phyloP scores from a whole-genome alignment of 2,888 invertebrate genomes.

The Digitonthophagus gazella region DNA sequence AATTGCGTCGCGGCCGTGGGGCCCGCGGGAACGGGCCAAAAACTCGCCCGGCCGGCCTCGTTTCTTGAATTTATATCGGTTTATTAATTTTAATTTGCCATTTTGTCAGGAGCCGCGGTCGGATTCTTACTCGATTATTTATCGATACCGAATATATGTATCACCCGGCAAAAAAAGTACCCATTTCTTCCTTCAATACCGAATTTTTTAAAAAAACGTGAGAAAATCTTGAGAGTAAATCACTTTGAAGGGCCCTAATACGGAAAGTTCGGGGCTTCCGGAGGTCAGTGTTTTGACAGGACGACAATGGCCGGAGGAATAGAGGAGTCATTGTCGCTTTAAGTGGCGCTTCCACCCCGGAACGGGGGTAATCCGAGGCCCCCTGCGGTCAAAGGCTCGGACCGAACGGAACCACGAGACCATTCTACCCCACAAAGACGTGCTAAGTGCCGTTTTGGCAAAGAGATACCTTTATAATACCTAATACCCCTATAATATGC shows the following conservation, averaged over 20 bases:
- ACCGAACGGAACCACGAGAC: background rate
- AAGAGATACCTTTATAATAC: background rate
- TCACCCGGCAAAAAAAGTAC: background rate
- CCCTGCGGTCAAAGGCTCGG: constrained; percentile 7
- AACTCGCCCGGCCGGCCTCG: constrained; percentile 20
- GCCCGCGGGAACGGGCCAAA: background rate
- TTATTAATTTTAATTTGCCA: constrained; percentile 51
- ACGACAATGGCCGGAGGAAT: constrained; percentile 12
- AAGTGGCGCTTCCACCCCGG: constrained; percentile 22
- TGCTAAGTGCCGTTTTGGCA: background rate
- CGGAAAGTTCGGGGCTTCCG: background rate
- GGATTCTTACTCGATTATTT: background rate
- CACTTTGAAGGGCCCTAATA: no score
- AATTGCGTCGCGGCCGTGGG: constrained; percentile 11
- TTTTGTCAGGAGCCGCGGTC: constrained; percentile 28
- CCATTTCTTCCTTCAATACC: no score
- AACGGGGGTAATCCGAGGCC: constrained; percentile 3
- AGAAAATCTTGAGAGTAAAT: no score
- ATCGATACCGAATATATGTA: background rate
- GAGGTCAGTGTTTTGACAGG: constrained; percentile 22
- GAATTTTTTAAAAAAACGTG: background rate
- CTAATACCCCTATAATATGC: no score
- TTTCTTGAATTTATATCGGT: constrained; percentile 51
- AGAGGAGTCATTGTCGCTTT: constrained; percentile 20
- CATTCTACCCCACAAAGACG: no score